These are phyloP conservation scores for Rotaria macrura DNA, from an alignment of 2,888 invertebrate genomes.

Conservation along the genomic window DNA sequence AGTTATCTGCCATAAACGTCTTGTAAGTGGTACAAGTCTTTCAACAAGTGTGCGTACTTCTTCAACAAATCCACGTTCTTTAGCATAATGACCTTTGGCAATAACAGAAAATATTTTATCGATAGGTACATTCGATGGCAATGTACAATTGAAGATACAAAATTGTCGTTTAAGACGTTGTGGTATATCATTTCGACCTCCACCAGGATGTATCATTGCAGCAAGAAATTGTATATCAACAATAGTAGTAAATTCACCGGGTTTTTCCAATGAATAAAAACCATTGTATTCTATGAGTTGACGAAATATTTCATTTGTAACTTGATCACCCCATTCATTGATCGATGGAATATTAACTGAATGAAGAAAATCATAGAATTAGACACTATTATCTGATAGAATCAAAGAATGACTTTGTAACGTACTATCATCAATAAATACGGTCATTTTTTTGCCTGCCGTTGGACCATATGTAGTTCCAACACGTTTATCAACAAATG, in stretches of 20 bases:
- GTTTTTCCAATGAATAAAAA: conserved; percentile 88
- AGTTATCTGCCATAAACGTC: conserved; percentile 76
- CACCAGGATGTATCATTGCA: conserved; percentile 87
- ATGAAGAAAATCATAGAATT: neutral
- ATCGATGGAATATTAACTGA: conserved; percentile 79
- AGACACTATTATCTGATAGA: too few species aligned
- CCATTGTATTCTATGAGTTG: conserved; percentile 87
- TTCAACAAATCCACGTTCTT: conserved; percentile 68
- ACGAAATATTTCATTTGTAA: conserved; percentile 69
- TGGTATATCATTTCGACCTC: conserved; percentile 87
- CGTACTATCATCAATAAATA: conserved; percentile 73
- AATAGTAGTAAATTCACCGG: conserved; percentile 82
- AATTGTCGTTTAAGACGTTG: conserved; percentile 82
- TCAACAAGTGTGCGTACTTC: conserved; percentile 71
- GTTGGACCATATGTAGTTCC: conserved; percentile 86
- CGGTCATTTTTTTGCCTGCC: conserved; percentile 78
- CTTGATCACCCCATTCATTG: conserved; percentile 90
- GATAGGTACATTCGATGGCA: conserved; percentile 77
- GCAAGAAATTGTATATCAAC: conserved; percentile 77
- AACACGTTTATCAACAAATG: conserved; percentile 84
- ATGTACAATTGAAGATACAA: conserved; percentile 81
- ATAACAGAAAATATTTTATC: conserved; percentile 84
- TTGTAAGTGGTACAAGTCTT: conserved; percentile 72
- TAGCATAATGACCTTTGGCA: conserved; percentile 72
- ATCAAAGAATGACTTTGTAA: neutral